These are phyloP conservation scores for Frieseomelitta varia DNA, from an alignment of 1,140 invertebrate genomes.

Conservation along the genomic window DNA sequence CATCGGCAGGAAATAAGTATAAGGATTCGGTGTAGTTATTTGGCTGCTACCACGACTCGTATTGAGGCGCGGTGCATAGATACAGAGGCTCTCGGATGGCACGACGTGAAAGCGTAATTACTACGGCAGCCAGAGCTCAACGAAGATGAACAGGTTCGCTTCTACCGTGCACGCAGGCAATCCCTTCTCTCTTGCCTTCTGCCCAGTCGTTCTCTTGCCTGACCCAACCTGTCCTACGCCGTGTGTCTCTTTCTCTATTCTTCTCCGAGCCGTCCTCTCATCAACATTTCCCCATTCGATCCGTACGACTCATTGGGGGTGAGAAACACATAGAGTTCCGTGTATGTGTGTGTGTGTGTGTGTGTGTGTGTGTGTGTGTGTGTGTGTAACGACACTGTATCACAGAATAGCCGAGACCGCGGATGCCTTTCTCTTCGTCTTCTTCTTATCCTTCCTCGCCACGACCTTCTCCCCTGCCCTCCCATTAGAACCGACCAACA, in stretches of 20 bases:
- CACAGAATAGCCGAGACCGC: constrained; percentile 10
- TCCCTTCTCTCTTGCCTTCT: not conserved
- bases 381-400: not conserved
- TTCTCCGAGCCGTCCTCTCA: constrained; percentile 26
- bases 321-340: constrained; percentile 20
- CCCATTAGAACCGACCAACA: constrained; percentile 56
- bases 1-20: constrained; percentile 39
- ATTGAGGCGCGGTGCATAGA: constrained; percentile 31
- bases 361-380: no score
- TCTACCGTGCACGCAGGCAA: not conserved
- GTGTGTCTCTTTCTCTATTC: constrained; percentile 34
- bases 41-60: constrained; percentile 47
- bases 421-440: constrained; percentile 41
- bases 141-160: constrained; percentile 66
- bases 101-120: constrained; percentile 72
- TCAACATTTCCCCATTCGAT: constrained; percentile 31
- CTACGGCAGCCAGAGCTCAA: constrained; percentile 56
- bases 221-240: not conserved
- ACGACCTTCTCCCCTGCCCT: constrained; percentile 29
- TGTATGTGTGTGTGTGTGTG: not conserved
- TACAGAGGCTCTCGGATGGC: constrained; percentile 38
- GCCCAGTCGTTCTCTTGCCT: not conserved
- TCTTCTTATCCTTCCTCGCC: constrained; percentile 22
- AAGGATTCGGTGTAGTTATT: constrained; percentile 50
- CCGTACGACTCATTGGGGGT: constrained; percentile 19